phyloP scores from a whole-genome alignment of 2,113 vertebrate species.

The Upupa epops region DNA sequence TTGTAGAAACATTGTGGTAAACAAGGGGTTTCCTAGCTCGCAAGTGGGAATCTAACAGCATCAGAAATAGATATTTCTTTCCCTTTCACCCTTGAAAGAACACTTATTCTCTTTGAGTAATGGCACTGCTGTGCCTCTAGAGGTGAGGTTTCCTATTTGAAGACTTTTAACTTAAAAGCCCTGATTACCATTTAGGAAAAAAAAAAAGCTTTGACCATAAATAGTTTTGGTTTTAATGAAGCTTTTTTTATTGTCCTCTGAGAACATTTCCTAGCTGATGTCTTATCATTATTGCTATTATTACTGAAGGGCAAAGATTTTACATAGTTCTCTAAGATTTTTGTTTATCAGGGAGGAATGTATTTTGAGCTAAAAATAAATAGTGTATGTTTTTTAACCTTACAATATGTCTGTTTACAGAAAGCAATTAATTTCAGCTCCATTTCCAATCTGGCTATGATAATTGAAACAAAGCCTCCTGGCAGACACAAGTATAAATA shows the following conservation, averaged over 20 bases:
- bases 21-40: neutral
- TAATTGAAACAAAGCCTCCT: constrained; percentile 41
- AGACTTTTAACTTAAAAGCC: constrained; percentile 32
- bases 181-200: neutral
- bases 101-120: neutral
- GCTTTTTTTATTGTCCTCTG: neutral
- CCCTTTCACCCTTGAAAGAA: constrained; percentile 3
- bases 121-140: constrained; percentile 15
- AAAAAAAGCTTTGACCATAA: neutral
- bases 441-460: constrained; percentile 42
- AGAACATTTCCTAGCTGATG: neutral
- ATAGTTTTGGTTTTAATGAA: neutral
- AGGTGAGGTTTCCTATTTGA: neutral
- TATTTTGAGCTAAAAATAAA: constrained; percentile 22
- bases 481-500: constrained; percentile 48
- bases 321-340: neutral
- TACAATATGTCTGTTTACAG: constrained; percentile 31
- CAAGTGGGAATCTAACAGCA: neutral
- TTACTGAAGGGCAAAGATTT: neutral
- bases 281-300: neutral
- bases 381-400: constrained; percentile 2
- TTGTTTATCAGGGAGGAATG: neutral
- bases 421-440: constrained; percentile 47
- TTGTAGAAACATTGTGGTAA: neutral
- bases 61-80: constrained; percentile 17